Evolutionary conservation across 1,140 invertebrate species (phyloP).

Genomic region (Drosophila truncata): DNA sequence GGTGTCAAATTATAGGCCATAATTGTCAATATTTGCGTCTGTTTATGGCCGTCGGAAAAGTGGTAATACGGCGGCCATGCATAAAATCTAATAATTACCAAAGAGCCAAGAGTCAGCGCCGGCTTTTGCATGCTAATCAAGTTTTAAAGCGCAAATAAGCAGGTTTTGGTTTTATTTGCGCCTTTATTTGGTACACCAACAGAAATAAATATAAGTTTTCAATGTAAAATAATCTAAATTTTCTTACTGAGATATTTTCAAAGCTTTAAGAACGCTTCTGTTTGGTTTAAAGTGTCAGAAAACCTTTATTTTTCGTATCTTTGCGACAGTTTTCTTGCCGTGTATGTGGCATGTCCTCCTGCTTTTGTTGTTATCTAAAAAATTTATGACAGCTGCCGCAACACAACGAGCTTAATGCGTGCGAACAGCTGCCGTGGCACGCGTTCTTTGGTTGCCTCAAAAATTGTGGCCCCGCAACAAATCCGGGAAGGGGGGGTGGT

Average conservation of each 20-base stretch:
- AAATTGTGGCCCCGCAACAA: slow-evolving; percentile 8
- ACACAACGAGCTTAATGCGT: slow-evolving; percentile 66
- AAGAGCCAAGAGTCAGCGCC: slow-evolving; percentile 20
- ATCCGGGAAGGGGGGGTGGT: neutral
- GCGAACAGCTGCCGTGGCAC: slow-evolving; percentile 75
- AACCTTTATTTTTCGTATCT: too few species aligned
- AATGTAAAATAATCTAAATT: neutral
- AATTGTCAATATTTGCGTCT: slow-evolving; percentile 79
- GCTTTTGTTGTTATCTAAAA: slow-evolving; percentile 54
- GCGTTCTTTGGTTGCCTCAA: slow-evolving; percentile 39
- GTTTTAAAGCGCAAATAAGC: slow-evolving; percentile 58
- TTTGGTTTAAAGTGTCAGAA: neutral
- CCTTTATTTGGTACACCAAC: slow-evolving; percentile 22
- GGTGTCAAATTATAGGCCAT: slow-evolving; percentile 82
- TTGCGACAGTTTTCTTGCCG: slow-evolving; percentile 5
- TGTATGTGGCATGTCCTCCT: slow-evolving; percentile 25
- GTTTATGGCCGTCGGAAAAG: slow-evolving; percentile 48
- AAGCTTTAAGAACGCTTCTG: neutral
- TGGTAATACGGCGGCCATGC: slow-evolving; percentile 40
- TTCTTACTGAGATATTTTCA: neutral
- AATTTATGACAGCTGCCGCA: slow-evolving; percentile 72
- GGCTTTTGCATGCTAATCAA: slow-evolving; percentile 72
- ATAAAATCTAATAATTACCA: slow-evolving; percentile 81
- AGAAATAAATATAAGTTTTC: neutral
- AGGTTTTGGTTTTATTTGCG: slow-evolving; percentile 43